Base-by-base conservation (phyloP, 2,888 invertebrate species). In the Sinhomidia bicolor region DNA sequence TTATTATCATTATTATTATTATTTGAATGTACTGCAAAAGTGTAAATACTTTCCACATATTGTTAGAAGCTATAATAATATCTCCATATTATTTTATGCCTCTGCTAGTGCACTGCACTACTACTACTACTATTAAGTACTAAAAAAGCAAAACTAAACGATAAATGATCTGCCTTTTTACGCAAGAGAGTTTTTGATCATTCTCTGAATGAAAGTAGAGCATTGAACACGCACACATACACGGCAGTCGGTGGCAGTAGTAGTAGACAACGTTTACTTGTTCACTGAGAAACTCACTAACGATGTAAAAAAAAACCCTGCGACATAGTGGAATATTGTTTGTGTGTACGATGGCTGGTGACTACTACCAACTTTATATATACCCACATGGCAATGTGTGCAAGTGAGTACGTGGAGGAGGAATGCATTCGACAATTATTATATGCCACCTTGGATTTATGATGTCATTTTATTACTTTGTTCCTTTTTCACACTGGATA, bases 391-490 rank as follows among this genome's bases (percentile, higher is more conserved):
- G n/a, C n/a, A 44, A 10, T 51, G 36, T 23, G 17, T 79, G 32
- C 26, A 26, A 32, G 20, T 20, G 14, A 41, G 80, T 79, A 82
- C 23, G 76, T 9, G 74, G 47, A 71, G 84, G 65, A 85, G 84
- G 85, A 85, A 85, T 85, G 85, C 79, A 79, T 85, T 78, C 44
- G 85, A 85, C 85, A 85, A 85, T 85, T 85, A 85, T 85, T 85
- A 85, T 85, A 85, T 85, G 85, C 85, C 85, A 85, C 85, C 85
- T 85, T 79, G 79, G 79, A 85, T 85, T 85, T 85, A 85, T 85
- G 85, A 79, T 85, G 68, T 85, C 85, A 79, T 85, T 85, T 85
- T 85, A 85, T 85, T 85, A 85, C 84, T 85, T 76, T 85, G 76
- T 85, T 62, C 32, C 54, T 26, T 68, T 82, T 68, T 82, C 41